These are phyloP conservation scores for Chydorus sphaericus DNA, from an alignment of 2,888 invertebrate species.

Conservation along the genomic window DNA sequence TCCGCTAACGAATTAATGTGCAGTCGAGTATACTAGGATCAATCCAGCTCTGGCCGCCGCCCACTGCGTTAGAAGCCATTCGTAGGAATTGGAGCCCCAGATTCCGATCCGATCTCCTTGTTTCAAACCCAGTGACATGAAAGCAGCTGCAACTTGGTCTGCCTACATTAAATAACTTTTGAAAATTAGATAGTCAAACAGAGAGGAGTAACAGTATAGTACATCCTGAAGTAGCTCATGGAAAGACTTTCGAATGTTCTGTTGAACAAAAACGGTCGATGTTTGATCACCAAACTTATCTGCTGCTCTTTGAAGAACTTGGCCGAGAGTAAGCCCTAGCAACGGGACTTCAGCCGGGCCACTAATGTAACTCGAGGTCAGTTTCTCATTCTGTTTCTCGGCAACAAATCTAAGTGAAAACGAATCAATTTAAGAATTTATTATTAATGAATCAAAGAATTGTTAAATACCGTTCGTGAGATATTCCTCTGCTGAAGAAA, in stretches of 20 bases:
- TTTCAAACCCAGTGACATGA: conserved; percentile 41
- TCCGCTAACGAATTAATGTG: not conserved
- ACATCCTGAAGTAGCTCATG: conserved; percentile 32
- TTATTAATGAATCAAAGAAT: no score
- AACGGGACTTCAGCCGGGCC: conserved; percentile 36
- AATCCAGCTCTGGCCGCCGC: no score
- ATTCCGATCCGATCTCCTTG: conserved; percentile 60
- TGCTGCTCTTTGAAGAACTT: conserved; percentile 38
- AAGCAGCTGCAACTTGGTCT: not conserved
- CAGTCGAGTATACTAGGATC: no score
- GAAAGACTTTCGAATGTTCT: conserved; percentile 38
- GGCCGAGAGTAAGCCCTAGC: conserved; percentile 39
- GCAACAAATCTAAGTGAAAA: no score
- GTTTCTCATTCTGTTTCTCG: no score
- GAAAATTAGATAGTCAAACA: conserved; percentile 49
- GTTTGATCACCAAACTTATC: conserved; percentile 39
- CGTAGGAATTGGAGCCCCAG: conserved; percentile 59
- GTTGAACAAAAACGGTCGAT: conserved; percentile 40
- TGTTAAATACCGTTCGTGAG: no score
- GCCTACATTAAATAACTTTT: not conserved
- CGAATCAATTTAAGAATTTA: no score
- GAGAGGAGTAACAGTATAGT: conserved; percentile 34
- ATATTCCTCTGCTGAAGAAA: no score
- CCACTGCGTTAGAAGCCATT: no score
- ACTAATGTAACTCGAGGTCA: conserved; percentile 35